Conservation (phyloP, 2,113 vertebrate genomes). For the Pelodiscus sinensis region DNA sequence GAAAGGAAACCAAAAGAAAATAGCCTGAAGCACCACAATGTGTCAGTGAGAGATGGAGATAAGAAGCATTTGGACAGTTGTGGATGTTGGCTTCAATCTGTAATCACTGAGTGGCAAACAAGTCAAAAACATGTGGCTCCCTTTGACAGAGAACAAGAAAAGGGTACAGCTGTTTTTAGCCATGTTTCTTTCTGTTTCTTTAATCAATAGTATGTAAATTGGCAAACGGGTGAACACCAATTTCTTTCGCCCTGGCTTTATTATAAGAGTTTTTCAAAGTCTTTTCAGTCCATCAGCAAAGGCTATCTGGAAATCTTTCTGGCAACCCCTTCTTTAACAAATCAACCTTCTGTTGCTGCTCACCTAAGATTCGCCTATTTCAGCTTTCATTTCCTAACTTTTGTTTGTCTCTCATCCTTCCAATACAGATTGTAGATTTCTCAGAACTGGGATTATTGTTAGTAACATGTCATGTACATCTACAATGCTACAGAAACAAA, state of each 20-base stretch:
- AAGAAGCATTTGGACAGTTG: constrained; percentile 68
- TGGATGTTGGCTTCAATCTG: constrained; percentile 59
- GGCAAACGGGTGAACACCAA: background rate
- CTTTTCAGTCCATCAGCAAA: constrained; percentile 20
- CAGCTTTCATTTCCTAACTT: background rate
- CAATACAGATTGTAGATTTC: background rate
- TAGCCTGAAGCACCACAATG: constrained; percentile 38
- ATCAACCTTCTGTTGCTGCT: background rate
- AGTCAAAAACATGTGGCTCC: constrained; percentile 60
- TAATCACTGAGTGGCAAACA: constrained; percentile 49
- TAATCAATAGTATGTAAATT: background rate
- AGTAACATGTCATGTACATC: background rate
- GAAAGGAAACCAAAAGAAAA: constrained; percentile 52
- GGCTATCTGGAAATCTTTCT: background rate
- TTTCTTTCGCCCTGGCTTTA: background rate
- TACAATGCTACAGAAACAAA: background rate
- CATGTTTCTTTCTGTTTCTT: background rate
- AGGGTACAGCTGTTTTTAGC: background rate
- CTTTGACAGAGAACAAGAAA: constrained; percentile 42
- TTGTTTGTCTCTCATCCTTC: background rate
- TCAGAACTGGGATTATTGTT: background rate
- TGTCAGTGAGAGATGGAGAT: constrained; percentile 57
- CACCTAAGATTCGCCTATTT: background rate
- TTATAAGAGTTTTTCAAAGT: constrained; percentile 17
- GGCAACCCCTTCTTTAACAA: constrained; percentile 17